Evolutionary conservation across 2,797 vertebrate species (phyloP).

Genomic region (Anableps anableps): DNA sequence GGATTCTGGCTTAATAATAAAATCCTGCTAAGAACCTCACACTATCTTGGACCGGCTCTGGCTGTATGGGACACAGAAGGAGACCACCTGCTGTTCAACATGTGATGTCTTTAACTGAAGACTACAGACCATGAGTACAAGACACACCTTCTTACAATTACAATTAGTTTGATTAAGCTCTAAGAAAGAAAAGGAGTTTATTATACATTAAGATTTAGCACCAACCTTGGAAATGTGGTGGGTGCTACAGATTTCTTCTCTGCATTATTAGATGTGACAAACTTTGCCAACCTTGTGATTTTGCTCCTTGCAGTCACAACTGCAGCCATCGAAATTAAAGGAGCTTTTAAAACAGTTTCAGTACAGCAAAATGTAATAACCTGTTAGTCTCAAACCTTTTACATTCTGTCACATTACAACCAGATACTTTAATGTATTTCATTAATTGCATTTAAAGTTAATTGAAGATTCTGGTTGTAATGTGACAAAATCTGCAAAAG

Average conservation of each 20-base stretch:
- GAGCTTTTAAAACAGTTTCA: neutral
- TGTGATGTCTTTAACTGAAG: constrained; percentile 31
- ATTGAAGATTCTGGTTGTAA: neutral
- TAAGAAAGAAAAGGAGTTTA: constrained; percentile 12
- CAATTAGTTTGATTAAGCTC: neutral
- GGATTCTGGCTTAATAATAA: neutral
- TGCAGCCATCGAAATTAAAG: constrained; percentile 20
- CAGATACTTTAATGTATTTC: neutral
- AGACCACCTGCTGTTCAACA: constrained; percentile 14
- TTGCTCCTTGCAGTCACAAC: constrained; percentile 7
- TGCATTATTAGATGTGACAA: constrained; percentile 5
- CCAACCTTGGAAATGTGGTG: constrained; percentile 5
- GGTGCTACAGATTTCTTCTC: neutral
- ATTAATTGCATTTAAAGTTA: no score
- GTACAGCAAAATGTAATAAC: neutral
- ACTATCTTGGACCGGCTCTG: neutral
- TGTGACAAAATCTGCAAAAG: neutral
- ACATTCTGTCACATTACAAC: neutral
- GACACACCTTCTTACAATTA: neutral
- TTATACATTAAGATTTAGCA: constrained; percentile 1
- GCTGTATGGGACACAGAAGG: constrained; percentile 26
- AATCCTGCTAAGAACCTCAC: neutral
- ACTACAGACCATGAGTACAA: constrained; percentile 11
- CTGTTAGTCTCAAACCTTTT: neutral
- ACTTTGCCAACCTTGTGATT: constrained; percentile 1